These are phyloP conservation scores for Takifugu flavidus DNA, from an alignment of 2,113 vertebrate genomes.

Conservation along the genomic window DNA sequence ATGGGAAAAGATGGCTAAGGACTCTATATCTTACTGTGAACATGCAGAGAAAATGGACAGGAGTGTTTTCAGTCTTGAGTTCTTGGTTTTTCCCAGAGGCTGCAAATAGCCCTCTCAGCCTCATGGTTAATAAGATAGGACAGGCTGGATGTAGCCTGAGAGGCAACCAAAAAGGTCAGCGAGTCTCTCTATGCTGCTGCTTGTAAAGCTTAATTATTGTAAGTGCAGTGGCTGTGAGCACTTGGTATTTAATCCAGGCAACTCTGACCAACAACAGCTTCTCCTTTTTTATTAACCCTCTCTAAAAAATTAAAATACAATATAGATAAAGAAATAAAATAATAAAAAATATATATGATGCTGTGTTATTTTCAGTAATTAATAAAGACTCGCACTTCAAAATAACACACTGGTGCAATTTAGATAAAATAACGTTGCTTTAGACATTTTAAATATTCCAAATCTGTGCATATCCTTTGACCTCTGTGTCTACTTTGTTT, in stretches of 20 bases:
- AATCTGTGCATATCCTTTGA: not conserved
- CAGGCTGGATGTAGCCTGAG: slow-evolving; percentile 2
- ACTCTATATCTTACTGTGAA: not conserved
- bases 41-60: not conserved
- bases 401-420: too few species aligned
- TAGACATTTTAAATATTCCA: too few species aligned
- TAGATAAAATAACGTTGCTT: too few species aligned
- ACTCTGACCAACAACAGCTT: not conserved
- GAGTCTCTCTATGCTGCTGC: slow-evolving; percentile 4
- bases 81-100: not conserved
- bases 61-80: not conserved
- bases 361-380: not conserved
- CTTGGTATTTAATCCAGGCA: not conserved
- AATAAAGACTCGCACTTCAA: too few species aligned
- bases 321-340: too few species aligned
- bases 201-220: not conserved
- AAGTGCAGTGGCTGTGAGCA: not conserved
- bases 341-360: too few species aligned
- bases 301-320: too few species aligned
- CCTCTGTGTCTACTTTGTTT: slow-evolving; percentile 29
- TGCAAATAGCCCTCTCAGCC: not conserved
- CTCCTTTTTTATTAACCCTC: not conserved
- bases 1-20: not conserved
- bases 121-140: slow-evolving; percentile 1
- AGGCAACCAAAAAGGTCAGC: slow-evolving; percentile 3